These are phyloP conservation scores for Lathronympha strigana DNA, from an alignment of 2,888 invertebrate genomes.

Conservation along the genomic window DNA sequence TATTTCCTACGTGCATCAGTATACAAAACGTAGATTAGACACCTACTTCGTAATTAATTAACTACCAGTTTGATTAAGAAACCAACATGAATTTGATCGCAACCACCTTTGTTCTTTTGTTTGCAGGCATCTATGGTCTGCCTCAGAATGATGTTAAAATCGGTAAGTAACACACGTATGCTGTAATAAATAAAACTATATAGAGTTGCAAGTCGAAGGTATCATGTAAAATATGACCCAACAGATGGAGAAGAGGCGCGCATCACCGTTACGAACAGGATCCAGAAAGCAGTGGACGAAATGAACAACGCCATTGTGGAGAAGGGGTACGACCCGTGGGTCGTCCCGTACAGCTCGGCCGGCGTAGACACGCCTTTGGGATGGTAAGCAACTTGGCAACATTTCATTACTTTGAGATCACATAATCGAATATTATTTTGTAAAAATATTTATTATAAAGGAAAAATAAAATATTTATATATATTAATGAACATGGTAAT, in stretches of 20 bases:
- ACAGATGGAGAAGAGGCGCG: neutral
- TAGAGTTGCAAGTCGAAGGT: neutral
- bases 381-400: neutral
- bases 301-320: neutral
- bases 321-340: neutral
- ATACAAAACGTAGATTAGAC: no score
- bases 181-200: no score
- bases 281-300: neutral
- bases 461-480: no score
- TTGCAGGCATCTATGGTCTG: slow-evolving; percentile 10
- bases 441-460: no score
- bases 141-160: neutral
- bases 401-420: neutral
- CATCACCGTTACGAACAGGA: neutral
- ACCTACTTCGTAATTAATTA: no score
- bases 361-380: neutral
- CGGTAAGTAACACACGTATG: neutral
- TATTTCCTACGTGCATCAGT: no score
- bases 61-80: neutral
- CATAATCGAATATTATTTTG: no score
- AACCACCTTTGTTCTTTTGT: neutral
- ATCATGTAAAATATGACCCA: neutral
- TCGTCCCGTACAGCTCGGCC: neutral
- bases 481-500: no score
- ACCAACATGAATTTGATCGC: slow-evolving; percentile 8